phyloP scores from a whole-genome alignment of 37 sponge, comb jelly and placozoan genomes.

The Ephydatia muelleri region DNA sequence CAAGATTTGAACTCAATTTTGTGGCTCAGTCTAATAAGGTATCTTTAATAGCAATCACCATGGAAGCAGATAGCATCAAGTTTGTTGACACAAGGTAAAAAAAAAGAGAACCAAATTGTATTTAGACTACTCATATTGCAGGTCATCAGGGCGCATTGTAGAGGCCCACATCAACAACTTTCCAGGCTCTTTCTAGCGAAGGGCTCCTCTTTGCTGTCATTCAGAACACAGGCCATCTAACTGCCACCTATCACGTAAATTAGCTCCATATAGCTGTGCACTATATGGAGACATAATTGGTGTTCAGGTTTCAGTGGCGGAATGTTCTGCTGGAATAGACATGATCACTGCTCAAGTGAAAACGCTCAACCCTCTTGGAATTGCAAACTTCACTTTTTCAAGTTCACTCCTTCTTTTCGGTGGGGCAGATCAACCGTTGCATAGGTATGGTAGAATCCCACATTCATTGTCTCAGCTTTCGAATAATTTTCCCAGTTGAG shows the following conservation, averaged over 20 bases:
- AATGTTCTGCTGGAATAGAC: constrained; percentile 85
- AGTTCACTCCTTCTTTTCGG: constrained; percentile 69
- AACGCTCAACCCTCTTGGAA: constrained; percentile 51
- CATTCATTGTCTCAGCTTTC: background rate
- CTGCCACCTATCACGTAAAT: constrained; percentile 64
- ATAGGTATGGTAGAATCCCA: constrained; percentile 21
- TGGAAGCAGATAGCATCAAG: constrained; percentile 72
- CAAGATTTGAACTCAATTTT: constrained; percentile 61
- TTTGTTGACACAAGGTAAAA: constrained; percentile 38
- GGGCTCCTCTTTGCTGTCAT: constrained; percentile 55
- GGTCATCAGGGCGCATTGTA: constrained; percentile 78
- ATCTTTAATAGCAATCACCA: constrained; percentile 54
- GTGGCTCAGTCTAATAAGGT: constrained; percentile 27
- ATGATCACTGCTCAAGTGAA: constrained; percentile 46
- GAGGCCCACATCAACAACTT: constrained; percentile 68
- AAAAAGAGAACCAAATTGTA: background rate
- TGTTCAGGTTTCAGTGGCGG: constrained; percentile 62
- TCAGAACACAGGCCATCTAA: constrained; percentile 71
- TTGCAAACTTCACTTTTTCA: constrained; percentile 50
- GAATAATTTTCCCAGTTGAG: too few species aligned
- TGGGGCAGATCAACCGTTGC: constrained; percentile 71
- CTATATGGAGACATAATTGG: background rate
- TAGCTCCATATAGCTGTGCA: background rate
- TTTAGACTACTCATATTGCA: background rate
- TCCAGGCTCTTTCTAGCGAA: constrained; percentile 72